Evolutionary conservation across 2,888 invertebrate genomes (phyloP).

Genomic region (Cistogaster globosa): DNA sequence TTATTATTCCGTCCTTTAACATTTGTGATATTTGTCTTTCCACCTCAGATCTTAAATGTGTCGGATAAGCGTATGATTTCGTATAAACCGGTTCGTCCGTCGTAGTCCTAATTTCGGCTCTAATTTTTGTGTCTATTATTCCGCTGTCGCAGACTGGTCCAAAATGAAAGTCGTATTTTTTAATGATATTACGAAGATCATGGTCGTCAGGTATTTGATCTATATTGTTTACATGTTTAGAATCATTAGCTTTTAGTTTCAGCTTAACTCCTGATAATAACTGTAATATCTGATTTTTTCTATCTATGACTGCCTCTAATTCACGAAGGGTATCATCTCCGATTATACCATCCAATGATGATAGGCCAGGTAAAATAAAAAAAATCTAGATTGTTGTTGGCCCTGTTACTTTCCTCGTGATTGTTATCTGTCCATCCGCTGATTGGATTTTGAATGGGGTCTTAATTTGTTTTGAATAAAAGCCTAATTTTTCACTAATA

Average conservation of each 20-base stretch:
- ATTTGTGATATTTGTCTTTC: constrained; percentile 76
- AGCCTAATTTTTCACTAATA: constrained; percentile 6
- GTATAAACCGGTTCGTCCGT: constrained; percentile 75
- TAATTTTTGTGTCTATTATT: constrained; percentile 62
- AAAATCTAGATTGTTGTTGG: constrained; percentile 38
- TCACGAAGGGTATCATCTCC: constrained; percentile 63
- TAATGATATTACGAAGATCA: background rate
- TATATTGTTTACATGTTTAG: constrained; percentile 2
- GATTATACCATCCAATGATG: constrained; percentile 55
- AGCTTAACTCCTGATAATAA: background rate
- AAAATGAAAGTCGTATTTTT: constrained; percentile 30
- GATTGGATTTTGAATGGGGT: constrained; percentile 21
- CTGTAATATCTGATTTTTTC: constrained; percentile 9
- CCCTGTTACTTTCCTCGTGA: constrained; percentile 11
- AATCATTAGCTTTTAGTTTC: background rate
- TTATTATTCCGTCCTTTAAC: constrained; percentile 75
- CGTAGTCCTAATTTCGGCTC: constrained; percentile 77
- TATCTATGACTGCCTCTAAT: constrained; percentile 66
- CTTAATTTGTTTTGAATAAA: constrained; percentile 12
- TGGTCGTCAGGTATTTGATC: constrained; percentile 8
- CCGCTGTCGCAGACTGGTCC: constrained; percentile 44
- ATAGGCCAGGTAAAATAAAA: constrained; percentile 57
- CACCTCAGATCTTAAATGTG: constrained; percentile 77
- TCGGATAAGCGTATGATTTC: constrained; percentile 79
- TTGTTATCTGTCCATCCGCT: constrained; percentile 13